Base-by-base conservation (phyloP, 2,113 vertebrate genomes). In the Caranx ignobilis region DNA sequence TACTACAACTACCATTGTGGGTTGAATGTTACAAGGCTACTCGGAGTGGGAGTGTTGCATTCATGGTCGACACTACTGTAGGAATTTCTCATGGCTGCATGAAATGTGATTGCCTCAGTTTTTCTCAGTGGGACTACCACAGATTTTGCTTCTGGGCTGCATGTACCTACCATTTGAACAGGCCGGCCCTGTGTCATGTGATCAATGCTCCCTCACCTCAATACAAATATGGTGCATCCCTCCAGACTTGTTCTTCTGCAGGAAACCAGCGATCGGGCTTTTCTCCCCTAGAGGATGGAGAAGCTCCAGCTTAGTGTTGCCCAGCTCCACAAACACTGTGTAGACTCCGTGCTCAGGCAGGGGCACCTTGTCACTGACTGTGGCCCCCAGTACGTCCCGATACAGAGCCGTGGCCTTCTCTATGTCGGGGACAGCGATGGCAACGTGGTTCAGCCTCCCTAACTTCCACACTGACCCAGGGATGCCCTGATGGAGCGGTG, bases 211-310 rank as follows among this genome's bases (percentile, higher is more conserved):
- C 59, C 91, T 89, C 95, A 98, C 98, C 97, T 99, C 98, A 10
- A 99, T 96, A 86, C 98, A 99, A 87, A 99, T 94, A 74, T 99
- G 98, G 85, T 99, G 98, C 95, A 99, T 96, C 67, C 98, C 98
- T 87, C 98, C 98, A 15, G 95, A 89, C 80, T 96, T 96, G 89
- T 99, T 98, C 88, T 97, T 99, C 86, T 96, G 94, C 75, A 99
- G 93, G 88, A 99, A 99, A 45, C 96, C 95, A 66, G 94, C 72
- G 18, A 99, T 96, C 0, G 98, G 98, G 85, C 98, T 99, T 71
- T 96, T 93, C 19, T 95, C 94, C 79, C 98, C 97, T 56, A 99
- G 88, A 0, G 98, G 98, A 79, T 99, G 96, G 15, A 99, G 96
- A 54, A 99, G 96, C 77, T 99, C 98, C 82, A 99, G 88, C 76